These are phyloP conservation scores for Malurus splendens DNA, from an alignment of 2,797 vertebrate species.

Conservation along the genomic window DNA sequence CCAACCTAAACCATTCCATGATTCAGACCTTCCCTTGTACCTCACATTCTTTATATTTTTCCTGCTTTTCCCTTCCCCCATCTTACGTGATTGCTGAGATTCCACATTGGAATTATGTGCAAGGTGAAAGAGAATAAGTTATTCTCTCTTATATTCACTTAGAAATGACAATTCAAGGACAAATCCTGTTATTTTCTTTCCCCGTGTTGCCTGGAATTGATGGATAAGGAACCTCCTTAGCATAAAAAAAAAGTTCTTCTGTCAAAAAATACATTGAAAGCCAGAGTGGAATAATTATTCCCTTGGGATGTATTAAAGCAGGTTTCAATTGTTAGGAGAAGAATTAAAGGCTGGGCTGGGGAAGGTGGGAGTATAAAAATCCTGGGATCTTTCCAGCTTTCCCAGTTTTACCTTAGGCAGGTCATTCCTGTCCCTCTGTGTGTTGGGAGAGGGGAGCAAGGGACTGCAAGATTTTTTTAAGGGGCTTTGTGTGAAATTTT, in stretches of 20 bases:
- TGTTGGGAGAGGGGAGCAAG: neutral
- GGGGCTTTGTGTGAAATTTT: neutral
- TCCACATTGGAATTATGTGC: neutral
- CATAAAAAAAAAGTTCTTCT: neutral
- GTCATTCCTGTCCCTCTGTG: neutral
- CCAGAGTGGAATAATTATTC: neutral
- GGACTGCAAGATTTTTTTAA: neutral
- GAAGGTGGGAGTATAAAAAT: neutral
- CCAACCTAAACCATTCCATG: neutral
- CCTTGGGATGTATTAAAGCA: neutral
- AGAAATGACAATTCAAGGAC: neutral
- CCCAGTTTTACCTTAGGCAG: neutral
- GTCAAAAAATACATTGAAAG: neutral
- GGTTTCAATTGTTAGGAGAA: neutral
- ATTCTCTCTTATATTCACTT: neutral
- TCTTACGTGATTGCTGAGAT: neutral
- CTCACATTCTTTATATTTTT: neutral
- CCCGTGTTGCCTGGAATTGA: neutral
- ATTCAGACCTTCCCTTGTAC: neutral
- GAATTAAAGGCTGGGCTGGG: neutral
- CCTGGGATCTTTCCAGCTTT: neutral
- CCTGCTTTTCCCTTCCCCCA: neutral
- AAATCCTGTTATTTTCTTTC: neutral
- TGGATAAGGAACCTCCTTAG: neutral
- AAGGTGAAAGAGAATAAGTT: neutral